Base-by-base conservation (phyloP, 2,797 vertebrate genomes). In the Bryconaethiops microstoma region DNA sequence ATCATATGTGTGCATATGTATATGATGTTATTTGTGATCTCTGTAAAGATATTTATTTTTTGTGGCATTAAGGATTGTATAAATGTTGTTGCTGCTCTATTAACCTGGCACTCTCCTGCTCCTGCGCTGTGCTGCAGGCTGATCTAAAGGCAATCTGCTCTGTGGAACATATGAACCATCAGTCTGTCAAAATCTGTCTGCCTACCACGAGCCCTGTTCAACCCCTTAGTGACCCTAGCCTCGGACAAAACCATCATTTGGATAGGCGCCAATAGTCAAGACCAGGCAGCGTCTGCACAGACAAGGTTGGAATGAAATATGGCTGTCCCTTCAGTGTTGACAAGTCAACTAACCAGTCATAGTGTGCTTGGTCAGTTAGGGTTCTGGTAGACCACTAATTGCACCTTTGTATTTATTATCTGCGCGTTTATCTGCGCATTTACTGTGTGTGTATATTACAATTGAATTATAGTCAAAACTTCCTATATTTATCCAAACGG, bases 181-280 rank as follows among this genome's bases (percentile, higher is more conserved):
- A 91, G 91, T 94, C 92, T 90, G 88, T 88, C 86, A 16, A 60
- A 92, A 94, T 94, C 91, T 85, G 90, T 91, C 91, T 92, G 89
- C 86, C 90, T 92, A 91, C 92, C 86, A 89, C 89, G 91, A 92
- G 92, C 90, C 87, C 88, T 86, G 88, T 86, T 89, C 91, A 89
- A 93, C 92, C 92, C 88, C 87, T 91, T 85, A 84, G 76, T 77
- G 90, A 93, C 92, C 92, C 93, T 92, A 88, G 86, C 87, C 83
- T 81, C 89, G 85, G 83, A 86, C 87, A 88, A 84, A 87, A 86
- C 80, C 85, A 2, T 76, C 70, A 82, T 86, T 88, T 62, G 75
- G 70, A 60, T 63, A 82, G 87, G 81, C 71, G 83, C 82, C 88
- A 87, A 91, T 90, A 90, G 90, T 83, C 45, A 42, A 17, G 13